Percentiles rank a stretch among this genome's conserved stretches.
Conservation (phyloP, 1,140 invertebrate species). For the Samia ricini region DNA sequence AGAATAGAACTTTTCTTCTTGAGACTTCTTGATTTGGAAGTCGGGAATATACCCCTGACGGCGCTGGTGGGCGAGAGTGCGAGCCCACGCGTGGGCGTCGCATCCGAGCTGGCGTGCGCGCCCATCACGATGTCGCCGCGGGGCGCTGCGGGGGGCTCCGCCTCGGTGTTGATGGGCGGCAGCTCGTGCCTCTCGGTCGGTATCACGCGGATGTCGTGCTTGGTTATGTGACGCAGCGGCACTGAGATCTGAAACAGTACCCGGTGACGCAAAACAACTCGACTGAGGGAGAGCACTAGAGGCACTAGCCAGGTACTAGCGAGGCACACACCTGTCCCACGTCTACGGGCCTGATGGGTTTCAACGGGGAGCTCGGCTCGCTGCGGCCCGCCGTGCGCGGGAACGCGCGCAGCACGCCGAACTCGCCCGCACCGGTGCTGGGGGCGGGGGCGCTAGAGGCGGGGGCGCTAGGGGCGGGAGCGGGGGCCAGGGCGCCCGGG, state of each 20-base stretch:
- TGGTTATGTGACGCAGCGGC: slow-evolving; percentile 56
- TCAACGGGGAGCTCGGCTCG: slow-evolving; percentile 32
- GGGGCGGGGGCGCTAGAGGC: slow-evolving; percentile 5
- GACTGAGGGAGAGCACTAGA: too few species aligned
- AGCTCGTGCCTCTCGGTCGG: slow-evolving; percentile 45
- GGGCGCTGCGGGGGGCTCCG: slow-evolving; percentile 20
- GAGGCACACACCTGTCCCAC: slow-evolving; percentile 21
- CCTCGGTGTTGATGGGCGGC: slow-evolving; percentile 51
- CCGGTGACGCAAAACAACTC: background rate
- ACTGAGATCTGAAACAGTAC: slow-evolving; percentile 39
- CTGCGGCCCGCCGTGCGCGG: slow-evolving; percentile 13
- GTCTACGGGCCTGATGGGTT: slow-evolving; percentile 36
- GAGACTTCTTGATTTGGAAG: slow-evolving; percentile 66
- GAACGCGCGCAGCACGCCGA: slow-evolving; percentile 22
- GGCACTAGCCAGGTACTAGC: background rate
- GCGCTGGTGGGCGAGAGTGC: slow-evolving; percentile 40
- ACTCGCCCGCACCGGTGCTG: slow-evolving; percentile 2
- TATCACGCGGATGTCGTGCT: slow-evolving; percentile 66
- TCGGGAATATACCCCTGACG: slow-evolving; percentile 58
- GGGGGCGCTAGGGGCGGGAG: slow-evolving; percentile 1
- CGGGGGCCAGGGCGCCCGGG: slow-evolving; percentile 11
- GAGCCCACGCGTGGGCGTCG: slow-evolving; percentile 1
- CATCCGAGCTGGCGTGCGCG: slow-evolving; percentile 9
- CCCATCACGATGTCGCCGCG: slow-evolving; percentile 19
- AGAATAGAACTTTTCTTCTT: slow-evolving; percentile 86